Evolutionary conservation across 2,888 invertebrate genomes (phyloP).

Genomic region (Rapana venosa): DNA sequence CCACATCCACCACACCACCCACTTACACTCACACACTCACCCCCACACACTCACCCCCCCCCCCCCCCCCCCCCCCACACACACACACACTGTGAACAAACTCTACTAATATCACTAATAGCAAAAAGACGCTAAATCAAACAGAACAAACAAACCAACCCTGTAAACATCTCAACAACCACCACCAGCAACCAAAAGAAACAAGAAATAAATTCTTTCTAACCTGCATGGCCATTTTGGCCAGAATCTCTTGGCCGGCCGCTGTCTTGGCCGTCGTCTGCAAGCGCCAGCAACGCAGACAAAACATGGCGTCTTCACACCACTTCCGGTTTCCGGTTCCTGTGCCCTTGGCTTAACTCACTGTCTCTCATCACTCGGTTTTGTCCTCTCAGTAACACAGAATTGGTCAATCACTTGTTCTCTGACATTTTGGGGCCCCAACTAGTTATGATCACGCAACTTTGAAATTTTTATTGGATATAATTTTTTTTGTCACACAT

Average conservation of each 20-base stretch:
- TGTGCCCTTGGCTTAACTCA: background rate
- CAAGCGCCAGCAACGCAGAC: conserved; percentile 33
- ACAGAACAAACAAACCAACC: background rate
- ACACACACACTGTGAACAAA: background rate
- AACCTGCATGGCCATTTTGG: conserved; percentile 38
- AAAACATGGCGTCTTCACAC: conserved; percentile 25
- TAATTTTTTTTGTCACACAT: too few relatives aligned
- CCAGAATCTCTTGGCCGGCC: conserved; percentile 29
- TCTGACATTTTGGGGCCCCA: too few relatives aligned
- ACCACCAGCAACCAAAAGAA: background rate
- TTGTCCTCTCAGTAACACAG: background rate
- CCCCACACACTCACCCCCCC: background rate
- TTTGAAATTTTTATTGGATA: too few relatives aligned
- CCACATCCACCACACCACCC: too few relatives aligned
- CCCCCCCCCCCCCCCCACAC: background rate
- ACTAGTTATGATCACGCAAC: too few relatives aligned
- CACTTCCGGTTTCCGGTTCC: background rate
- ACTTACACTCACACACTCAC: too few relatives aligned
- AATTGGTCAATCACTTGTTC: background rate
- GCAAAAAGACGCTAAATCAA: too few relatives aligned
- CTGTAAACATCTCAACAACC: background rate
- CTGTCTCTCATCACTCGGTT: background rate
- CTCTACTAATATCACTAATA: background rate
- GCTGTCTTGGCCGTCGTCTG: conserved; percentile 20
- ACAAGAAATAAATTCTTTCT: background rate